Percentiles rank a stretch among this genome's conserved stretches.
phyloP scores from a whole-genome alignment of 2,888 invertebrate genomes.

The Cephus sareptanus region DNA sequence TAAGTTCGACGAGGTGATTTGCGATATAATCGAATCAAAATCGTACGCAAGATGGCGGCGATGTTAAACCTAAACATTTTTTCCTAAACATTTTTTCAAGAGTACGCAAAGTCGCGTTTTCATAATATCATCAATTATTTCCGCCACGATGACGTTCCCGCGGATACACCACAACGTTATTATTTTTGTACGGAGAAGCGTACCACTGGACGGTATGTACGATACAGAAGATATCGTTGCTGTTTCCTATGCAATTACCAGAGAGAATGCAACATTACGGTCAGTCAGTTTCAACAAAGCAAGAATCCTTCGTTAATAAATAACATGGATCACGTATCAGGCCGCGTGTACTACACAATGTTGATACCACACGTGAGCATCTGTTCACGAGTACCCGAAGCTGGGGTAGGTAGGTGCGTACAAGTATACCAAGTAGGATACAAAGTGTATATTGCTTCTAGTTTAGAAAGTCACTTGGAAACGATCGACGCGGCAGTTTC shows the following conservation, averaged over 20 bases:
- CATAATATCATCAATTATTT: not conserved
- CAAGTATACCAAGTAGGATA: not conserved
- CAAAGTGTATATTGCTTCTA: conserved; percentile 24
- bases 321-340: not conserved
- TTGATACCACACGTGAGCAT: not conserved
- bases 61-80: not conserved
- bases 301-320: not conserved
- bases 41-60: not conserved
- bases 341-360: not conserved
- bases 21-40: not conserved
- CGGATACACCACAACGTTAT: not conserved
- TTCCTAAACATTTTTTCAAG: not conserved
- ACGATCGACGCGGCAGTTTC: conserved; percentile 33
- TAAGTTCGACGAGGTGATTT: not conserved
- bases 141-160: not conserved
- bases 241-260: not conserved
- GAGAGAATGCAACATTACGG: not conserved
- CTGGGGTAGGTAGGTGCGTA: not conserved
- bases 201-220: not conserved
- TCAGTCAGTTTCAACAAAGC: not conserved
- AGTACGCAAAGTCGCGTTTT: not conserved
- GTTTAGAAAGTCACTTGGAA: conserved; percentile 40
- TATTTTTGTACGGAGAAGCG: not conserved
- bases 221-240: not conserved
- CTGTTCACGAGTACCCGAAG: not conserved